phyloP scores from a whole-genome alignment of 2,113 vertebrate species.

The Tupaia chinensis region DNA sequence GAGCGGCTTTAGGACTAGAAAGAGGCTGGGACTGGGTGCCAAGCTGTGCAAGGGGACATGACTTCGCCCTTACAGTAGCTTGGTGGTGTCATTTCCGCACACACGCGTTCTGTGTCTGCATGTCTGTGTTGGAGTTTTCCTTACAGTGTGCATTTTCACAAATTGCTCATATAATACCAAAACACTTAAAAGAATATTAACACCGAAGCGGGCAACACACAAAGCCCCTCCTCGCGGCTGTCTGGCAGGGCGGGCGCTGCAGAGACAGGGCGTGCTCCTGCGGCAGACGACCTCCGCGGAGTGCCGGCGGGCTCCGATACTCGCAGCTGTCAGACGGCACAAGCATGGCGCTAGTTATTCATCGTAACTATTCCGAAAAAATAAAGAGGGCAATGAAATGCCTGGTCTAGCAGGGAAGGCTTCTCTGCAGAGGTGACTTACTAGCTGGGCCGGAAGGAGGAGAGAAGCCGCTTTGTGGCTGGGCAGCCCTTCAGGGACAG shows the following conservation, averaged over 20 bases:
- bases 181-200: conserved; percentile 35
- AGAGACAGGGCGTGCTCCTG: too few species aligned
- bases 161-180: conserved; percentile 41
- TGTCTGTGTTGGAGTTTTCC: background rate
- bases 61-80: background rate
- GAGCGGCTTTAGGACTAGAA: background rate
- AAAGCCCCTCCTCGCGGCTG: background rate
- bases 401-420: background rate
- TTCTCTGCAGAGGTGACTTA: conserved; percentile 3
- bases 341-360: background rate
- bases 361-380: background rate
- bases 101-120: background rate
- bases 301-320: too few species aligned
- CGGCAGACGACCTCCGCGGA: too few species aligned
- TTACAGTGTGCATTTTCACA: background rate
- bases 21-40: background rate
- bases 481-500: background rate
- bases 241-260: too few species aligned
- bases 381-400: background rate
- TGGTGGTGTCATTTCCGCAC: background rate
- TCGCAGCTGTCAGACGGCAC: background rate
- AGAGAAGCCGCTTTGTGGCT: background rate
- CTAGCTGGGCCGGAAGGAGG: background rate
- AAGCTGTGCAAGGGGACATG: background rate
- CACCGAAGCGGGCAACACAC: background rate